Conservation (phyloP, 2,797 vertebrate species). For the Phoeniculus purpureus region DNA sequence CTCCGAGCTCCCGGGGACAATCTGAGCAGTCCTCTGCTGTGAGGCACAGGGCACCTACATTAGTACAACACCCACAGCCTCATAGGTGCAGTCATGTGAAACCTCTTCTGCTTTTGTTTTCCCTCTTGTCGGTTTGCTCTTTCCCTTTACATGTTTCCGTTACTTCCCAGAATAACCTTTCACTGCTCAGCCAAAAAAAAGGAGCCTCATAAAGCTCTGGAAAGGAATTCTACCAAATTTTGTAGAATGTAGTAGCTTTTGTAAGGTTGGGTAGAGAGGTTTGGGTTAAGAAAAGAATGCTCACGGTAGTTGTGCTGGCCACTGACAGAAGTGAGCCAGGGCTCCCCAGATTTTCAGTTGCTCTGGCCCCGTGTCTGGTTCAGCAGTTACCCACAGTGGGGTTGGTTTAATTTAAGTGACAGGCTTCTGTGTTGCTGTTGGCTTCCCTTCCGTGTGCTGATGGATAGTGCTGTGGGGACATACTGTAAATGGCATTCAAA, state of each 20-base stretch:
- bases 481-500: not conserved
- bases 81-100: accelerated
- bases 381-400: not conserved
- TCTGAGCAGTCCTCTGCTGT: not conserved
- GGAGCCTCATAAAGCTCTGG: not conserved
- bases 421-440: not conserved
- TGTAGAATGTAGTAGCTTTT: not conserved
- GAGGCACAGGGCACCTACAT: not conserved
- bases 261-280: not conserved
- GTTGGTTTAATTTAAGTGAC: not conserved
- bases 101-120: not conserved
- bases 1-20: not conserved
- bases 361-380: not conserved
- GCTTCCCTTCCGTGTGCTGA: not conserved
- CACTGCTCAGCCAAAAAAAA: not conserved
- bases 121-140: not conserved
- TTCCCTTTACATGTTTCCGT: not conserved
- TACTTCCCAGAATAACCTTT: not conserved
- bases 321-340: not conserved
- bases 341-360: not conserved
- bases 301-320: not conserved
- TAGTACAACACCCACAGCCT: not conserved
- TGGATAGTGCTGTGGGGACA: not conserved
- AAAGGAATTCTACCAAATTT: not conserved
- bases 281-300: not conserved